phyloP scores from a whole-genome alignment of 2,113 vertebrate species.

The Kryptolebias marmoratus region DNA sequence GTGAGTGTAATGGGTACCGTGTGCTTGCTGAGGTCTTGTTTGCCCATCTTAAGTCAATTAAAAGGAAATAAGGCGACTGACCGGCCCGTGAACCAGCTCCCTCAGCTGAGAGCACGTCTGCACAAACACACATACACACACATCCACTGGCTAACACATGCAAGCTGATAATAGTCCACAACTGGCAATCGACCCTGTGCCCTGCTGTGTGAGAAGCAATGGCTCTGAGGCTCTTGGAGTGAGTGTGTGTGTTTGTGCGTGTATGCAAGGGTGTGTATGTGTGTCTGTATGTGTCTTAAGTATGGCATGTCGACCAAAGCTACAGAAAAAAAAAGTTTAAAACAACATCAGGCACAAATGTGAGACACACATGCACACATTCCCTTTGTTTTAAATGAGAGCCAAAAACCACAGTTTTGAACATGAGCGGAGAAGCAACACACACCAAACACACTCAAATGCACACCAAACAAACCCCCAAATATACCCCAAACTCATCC shows the following conservation, averaged over 20 bases:
- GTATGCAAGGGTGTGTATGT: conserved; percentile 24
- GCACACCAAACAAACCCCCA: too few relatives aligned
- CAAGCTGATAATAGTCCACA: conserved; percentile 82
- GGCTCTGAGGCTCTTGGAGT: conserved; percentile 22
- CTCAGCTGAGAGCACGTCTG: conserved; percentile 90
- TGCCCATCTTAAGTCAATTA: conserved; percentile 99
- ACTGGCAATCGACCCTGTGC: conserved; percentile 81
- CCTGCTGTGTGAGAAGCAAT: conserved; percentile 71
- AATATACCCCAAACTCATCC: too few relatives aligned
- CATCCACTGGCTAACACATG: conserved; percentile 24
- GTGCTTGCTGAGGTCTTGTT: conserved; percentile 90
- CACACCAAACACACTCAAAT: not conserved
- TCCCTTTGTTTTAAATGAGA: conserved; percentile 26
- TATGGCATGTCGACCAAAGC: conserved; percentile 43
- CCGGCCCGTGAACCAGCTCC: conserved; percentile 93
- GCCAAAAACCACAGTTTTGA: conserved; percentile 22
- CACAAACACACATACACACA: conserved; percentile 65
- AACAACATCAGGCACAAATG: conserved; percentile 36
- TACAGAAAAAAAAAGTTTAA: conserved; percentile 50
- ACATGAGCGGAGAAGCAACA: not conserved
- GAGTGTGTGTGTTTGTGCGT: conserved; percentile 18
- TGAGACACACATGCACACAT: conserved; percentile 29
- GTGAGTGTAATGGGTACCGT: conserved; percentile 78
- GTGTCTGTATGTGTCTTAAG: conserved; percentile 26
- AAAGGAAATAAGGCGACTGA: conserved; percentile 94